Evolutionary conservation across 2,888 invertebrate genomes (phyloP).

Genomic region (Lasioglossum vierecki): DNA sequence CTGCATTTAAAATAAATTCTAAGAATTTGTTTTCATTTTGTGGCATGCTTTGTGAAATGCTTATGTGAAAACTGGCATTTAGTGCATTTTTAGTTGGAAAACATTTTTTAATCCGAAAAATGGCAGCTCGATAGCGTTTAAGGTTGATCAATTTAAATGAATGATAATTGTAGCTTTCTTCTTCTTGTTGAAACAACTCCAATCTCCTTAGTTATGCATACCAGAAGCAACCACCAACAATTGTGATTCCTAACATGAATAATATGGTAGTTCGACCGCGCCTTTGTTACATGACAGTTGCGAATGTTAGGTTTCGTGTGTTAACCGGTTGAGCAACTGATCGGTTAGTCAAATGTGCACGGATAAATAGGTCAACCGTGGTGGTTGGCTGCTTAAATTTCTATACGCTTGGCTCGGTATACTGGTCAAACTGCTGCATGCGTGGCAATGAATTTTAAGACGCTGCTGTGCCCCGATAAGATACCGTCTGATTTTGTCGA

Average conservation of each 20-base stretch:
- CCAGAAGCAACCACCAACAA: not conserved
- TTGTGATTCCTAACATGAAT: not conserved
- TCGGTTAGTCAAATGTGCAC: constrained; percentile 49
- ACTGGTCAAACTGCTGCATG: constrained; percentile 18
- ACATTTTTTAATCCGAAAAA: not conserved
- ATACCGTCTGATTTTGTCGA: not conserved
- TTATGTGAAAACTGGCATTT: not conserved
- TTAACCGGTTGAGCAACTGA: constrained; percentile 39
- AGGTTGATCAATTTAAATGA: not conserved
- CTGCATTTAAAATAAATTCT: not conserved
- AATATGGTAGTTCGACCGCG: constrained; percentile 1
- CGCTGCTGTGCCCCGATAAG: not conserved
- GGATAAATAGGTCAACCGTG: constrained; percentile 53
- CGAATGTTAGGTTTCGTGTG: constrained; percentile 17
- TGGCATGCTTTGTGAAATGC: no score
- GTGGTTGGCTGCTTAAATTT: constrained; percentile 46
- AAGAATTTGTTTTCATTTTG: not conserved
- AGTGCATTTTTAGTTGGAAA: not conserved
- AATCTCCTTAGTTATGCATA: not conserved
- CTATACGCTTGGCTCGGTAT: constrained; percentile 29
- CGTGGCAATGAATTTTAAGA: constrained; percentile 33
- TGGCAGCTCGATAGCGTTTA: not conserved
- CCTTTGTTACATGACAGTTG: constrained; percentile 17
- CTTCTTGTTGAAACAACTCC: not conserved
- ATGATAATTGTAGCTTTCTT: not conserved